Percentiles rank a stretch among this genome's conserved stretches.
Conservation (phyloP, 2,888 invertebrate genomes). For the Onthophagus sagittarius region DNA sequence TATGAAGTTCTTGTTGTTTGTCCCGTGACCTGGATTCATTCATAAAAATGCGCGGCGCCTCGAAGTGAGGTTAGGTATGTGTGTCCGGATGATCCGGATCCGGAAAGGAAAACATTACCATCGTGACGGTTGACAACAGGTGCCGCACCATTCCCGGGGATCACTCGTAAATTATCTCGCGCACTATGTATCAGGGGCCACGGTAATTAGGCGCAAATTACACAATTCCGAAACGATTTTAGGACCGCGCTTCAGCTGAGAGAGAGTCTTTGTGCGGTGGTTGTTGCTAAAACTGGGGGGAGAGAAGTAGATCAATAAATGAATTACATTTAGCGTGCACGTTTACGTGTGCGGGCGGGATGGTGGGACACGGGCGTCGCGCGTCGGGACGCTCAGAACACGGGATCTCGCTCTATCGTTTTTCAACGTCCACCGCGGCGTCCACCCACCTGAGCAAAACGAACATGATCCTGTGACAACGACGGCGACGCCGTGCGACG, state of each 20-base stretch:
- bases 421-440: too few relatives aligned
- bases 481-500: background rate
- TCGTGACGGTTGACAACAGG: conserved; percentile 5
- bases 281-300: conserved; percentile 31
- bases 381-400: background rate
- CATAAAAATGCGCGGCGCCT: conserved; percentile 18
- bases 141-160: conserved; percentile 5
- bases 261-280: conserved; percentile 32
- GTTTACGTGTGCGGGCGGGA: conserved; percentile 13
- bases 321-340: conserved; percentile 45
- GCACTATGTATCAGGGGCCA: conserved; percentile 12
- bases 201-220: conserved; percentile 26
- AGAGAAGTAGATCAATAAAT: conserved; percentile 49
- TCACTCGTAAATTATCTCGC: conserved; percentile 4
- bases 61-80: conserved; percentile 30
- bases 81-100: conserved; percentile 11
- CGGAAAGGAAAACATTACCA: conserved; percentile 26
- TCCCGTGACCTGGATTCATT: conserved; percentile 14
- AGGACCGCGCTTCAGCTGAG: background rate
- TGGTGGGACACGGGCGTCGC: background rate
- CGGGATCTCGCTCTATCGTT: background rate
- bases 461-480: background rate
- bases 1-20: background rate
- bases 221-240: conserved; percentile 16
- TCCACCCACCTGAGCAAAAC: too few relatives aligned